Evolutionary conservation across 2,797 vertebrate genomes (phyloP), one percentile per base, ranked within the genome.

Genomic region (Lithobates sylvaticus): DNA sequence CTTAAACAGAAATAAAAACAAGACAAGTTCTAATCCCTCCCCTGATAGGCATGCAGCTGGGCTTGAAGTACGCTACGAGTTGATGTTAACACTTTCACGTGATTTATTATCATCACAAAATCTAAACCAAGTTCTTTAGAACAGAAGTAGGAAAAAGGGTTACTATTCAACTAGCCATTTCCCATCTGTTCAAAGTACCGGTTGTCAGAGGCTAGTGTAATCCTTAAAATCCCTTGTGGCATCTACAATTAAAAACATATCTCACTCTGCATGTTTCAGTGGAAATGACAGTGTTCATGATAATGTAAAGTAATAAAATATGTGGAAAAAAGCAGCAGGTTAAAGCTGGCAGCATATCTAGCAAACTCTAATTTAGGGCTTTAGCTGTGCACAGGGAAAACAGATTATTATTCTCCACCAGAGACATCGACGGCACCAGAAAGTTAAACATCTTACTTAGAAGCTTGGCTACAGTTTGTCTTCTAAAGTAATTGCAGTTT

Each of bases 401-500:
- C 67, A 79, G 86, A 87, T 78, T 87, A 83, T 87, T 64, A 74
- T 69, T 54, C 78, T 78, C 83, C 81, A 74, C 76, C 86, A 79
- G 86, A 74, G 85, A 87, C 76, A 78, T 75, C 81, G 78, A 79
- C 69, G 74, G 76, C 75, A 29, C 81, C 44, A 42, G 81, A 79
- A 74, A 78, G 81, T 87, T 79, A 79, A 86, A 87, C 76, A 83
- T 87, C 84, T 87, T 78, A 74, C 74, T 87, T 81, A 79, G 69
- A 83, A 77, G 70, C 44, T 34, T 36, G 39, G 69, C 76, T 84
- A 54, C 86, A 87, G 83, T 87, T 83, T 78, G 77, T 87, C 86
- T 83, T 87, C 67, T 76, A 86, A 86, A 86, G 84, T 86, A 87
- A 87, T 87, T 87, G 81, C 44, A 16, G 58, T 79, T 87, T 87